Percentiles rank a stretch among this genome's conserved stretches.
Conservation (phyloP, 35 echinoderm and acorn worm genomes). For the Patiria miniata region DNA sequence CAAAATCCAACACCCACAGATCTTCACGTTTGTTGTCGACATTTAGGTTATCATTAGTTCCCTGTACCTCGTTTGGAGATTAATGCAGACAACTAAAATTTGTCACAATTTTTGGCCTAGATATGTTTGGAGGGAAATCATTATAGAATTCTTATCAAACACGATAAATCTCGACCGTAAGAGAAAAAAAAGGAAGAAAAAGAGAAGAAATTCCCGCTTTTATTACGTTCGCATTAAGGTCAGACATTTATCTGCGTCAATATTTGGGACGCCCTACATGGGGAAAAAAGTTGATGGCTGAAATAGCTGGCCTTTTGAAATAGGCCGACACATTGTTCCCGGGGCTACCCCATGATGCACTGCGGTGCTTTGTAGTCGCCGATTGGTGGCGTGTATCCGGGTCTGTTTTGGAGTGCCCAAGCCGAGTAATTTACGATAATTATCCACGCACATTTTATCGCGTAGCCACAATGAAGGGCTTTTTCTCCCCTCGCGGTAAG, state of each 20-base stretch:
- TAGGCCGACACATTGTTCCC: slow-evolving; percentile 5
- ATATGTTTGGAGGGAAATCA: too few species aligned
- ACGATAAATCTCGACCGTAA: too few species aligned
- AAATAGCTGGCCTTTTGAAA: background rate
- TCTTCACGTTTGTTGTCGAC: too few species aligned
- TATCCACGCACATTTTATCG: background rate
- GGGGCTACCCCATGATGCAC: background rate
- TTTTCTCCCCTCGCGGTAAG: background rate
- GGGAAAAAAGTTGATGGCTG: background rate
- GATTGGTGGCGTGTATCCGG: background rate
- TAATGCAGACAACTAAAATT: too few species aligned
- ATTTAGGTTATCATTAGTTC: too few species aligned
- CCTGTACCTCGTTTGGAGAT: too few species aligned
- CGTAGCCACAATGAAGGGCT: background rate
- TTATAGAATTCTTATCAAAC: too few species aligned
- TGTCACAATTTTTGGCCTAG: too few species aligned
- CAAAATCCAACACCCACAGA: too few species aligned
- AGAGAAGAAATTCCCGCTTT: too few species aligned
- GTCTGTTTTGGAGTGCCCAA: background rate
- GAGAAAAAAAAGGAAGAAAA: too few species aligned
- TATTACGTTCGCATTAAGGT: too few species aligned
- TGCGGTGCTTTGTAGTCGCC: slow-evolving; percentile 11
- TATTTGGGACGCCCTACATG: background rate
- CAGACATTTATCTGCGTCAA: slow-evolving; percentile 3
- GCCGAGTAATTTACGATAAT: slow-evolving; percentile 15